Evolutionary conservation across 2,113 vertebrate species (phyloP), one percentile per base, ranked within the genome.

Genomic region (Pteropus alecto): DNA sequence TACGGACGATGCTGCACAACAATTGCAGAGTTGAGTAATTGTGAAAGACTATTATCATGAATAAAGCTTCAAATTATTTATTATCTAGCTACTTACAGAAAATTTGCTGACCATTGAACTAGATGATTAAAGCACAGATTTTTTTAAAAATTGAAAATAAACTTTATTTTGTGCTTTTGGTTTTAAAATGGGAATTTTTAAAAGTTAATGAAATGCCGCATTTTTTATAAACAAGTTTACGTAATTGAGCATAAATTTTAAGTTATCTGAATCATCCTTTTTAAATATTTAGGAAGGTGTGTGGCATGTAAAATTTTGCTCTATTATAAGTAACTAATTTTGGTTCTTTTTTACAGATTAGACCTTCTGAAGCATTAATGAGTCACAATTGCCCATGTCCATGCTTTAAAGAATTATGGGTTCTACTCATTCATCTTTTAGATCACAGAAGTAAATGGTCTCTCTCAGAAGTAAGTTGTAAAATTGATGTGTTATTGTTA

Each of bases 381-480:
- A 99, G 87, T 98, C 98, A 98, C 90, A 99, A 99, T 88, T 99
- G 98, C 96, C 97, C 98, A 1, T 99, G 99, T 97, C 74, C 90
- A 61, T 99, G 99, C 96, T 96, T 99, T 97, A 99, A 99, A 98
- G 99, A 99, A 88, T 98, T 99, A 48, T 99, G 99, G 99, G 15
- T 99, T 95, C 98, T 99, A 12, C 98, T 99, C 95, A 99, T 99
- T 97, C 99, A 99, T 68, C 98, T 99, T 61, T 97, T 99, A 93
- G 99, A 99, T 89, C 97, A 99, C 97, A 99, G 99, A 98, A 99
- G 97, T 96, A 99, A 99, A 99, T 90, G 97, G 19, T 98, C 98
- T 94, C 98, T 99, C 87, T 98, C 99, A 81, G 99, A 99, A 99
- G 99, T 99, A 98, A 98, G 88, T 51, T 92, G 77, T 28, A 90